Percentiles rank a stretch among this genome's conserved stretches.
Evolutionary conservation across 1,140 invertebrate genomes (phyloP).

Genomic region (Drosophila dunni): DNA sequence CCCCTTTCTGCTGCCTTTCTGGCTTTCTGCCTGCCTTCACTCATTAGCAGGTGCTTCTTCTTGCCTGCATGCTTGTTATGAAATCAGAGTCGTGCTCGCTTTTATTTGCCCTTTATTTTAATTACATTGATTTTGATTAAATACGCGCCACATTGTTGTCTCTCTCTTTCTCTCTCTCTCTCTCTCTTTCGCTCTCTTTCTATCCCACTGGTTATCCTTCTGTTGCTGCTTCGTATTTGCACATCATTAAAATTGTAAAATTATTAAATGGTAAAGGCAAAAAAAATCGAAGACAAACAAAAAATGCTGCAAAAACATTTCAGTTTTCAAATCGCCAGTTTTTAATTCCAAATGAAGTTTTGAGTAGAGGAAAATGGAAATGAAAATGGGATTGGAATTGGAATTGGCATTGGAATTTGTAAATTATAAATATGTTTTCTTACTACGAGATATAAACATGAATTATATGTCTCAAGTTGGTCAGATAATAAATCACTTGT

Average conservation of each 20-base stretch:
- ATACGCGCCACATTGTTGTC: conserved; percentile 52
- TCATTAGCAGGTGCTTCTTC: conserved; percentile 15
- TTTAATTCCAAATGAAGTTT: neutral
- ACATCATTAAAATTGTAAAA: conserved; percentile 84
- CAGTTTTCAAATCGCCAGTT: neutral
- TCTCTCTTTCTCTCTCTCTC: conserved; percentile 16
- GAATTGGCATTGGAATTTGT: neutral
- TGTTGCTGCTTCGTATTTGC: conserved; percentile 56
- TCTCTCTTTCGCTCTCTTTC: neutral
- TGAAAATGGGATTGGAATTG: too few relatives aligned
- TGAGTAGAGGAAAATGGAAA: neutral
- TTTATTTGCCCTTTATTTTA: conserved; percentile 70
- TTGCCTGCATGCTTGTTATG: neutral
- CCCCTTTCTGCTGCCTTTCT: neutral
- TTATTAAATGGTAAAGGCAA: conserved; percentile 71
- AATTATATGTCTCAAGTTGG: too few relatives aligned
- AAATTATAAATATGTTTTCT: too few relatives aligned
- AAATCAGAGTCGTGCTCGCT: conserved; percentile 13
- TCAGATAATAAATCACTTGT: too few relatives aligned
- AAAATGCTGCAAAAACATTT: conserved; percentile 6
- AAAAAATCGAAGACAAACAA: conserved; percentile 74
- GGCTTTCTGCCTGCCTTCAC: neutral
- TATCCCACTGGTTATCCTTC: neutral
- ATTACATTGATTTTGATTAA: conserved; percentile 81
- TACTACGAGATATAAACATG: too few relatives aligned